Conservation (phyloP, 2,888 invertebrate genomes). For the Diplazon laetatorius region DNA sequence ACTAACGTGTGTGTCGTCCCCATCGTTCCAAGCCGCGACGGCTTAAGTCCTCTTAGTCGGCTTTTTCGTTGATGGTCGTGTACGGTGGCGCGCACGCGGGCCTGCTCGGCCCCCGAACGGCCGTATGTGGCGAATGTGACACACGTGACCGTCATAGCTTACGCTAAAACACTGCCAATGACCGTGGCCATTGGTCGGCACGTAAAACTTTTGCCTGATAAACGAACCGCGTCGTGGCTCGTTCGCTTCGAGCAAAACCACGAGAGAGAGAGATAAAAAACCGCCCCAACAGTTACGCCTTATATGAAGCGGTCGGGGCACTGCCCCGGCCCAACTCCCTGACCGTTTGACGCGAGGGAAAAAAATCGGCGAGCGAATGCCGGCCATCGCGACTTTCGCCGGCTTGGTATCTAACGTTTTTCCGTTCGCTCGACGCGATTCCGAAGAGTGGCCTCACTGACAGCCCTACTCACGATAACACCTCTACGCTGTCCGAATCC, state of each 20-base stretch:
- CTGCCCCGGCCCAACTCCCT: too few species aligned
- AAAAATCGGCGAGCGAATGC: conserved; percentile 25
- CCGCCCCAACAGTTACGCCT: too few species aligned
- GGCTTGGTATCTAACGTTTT: conserved; percentile 14
- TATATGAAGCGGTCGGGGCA: too few species aligned
- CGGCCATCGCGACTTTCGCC: conserved; percentile 27
- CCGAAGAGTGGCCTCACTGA: conserved; percentile 38
- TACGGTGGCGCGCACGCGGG: too few species aligned
- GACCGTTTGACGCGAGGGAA: background rate
- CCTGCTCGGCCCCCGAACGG: background rate
- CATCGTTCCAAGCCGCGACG: background rate
- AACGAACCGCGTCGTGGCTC: background rate
- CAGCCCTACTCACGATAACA: conserved; percentile 39
- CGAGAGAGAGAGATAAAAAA: too few species aligned
- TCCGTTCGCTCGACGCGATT: conserved; percentile 26
- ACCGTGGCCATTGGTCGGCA: conserved; percentile 3
- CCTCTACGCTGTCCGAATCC: conserved; percentile 33
- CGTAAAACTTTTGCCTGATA: too few species aligned
- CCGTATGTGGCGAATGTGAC: background rate
- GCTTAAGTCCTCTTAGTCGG: conserved; percentile 14
- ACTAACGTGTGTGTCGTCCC: conserved; percentile 21
- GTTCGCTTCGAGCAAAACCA: too few species aligned
- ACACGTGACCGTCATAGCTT: conserved; percentile 6
- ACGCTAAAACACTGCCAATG: conserved; percentile 5
- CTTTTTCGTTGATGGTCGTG: conserved; percentile 13